phyloP scores from a whole-genome alignment of 2,888 invertebrate species.

The Diadegma fenestrale region DNA sequence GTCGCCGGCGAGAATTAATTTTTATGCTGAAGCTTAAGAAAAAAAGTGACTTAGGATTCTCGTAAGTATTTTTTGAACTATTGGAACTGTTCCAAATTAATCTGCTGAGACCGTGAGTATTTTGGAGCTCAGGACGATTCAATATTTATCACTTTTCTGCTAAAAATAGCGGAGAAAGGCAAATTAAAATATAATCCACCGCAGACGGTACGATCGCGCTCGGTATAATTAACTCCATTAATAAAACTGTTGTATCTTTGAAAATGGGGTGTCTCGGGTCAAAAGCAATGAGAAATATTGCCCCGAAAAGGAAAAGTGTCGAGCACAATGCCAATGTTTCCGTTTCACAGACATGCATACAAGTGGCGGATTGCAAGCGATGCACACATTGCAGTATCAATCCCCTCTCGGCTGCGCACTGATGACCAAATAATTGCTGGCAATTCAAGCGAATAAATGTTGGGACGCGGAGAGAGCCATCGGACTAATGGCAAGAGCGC shows the following conservation, averaged over 20 bases:
- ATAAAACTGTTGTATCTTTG: slow-evolving; percentile 48
- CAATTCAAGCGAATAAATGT: slow-evolving; percentile 73
- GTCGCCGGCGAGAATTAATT: not conserved
- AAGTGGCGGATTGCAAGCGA: slow-evolving; percentile 10
- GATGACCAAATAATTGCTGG: slow-evolving; percentile 77
- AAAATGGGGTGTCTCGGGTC: slow-evolving; percentile 12
- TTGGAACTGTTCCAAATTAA: not conserved
- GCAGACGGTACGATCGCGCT: too few species aligned
- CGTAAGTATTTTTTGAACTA: not conserved
- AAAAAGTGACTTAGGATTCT: not conserved
- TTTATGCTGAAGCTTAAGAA: not conserved
- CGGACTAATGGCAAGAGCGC: slow-evolving; percentile 62
- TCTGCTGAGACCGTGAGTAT: not conserved
- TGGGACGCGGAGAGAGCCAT: slow-evolving; percentile 64
- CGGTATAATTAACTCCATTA: slow-evolving; percentile 35
- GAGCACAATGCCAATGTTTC: slow-evolving; percentile 33
- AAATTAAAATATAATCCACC: not conserved
- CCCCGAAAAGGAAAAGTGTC: slow-evolving; percentile 20
- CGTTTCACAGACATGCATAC: slow-evolving; percentile 1
- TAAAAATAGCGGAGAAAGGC: not conserved
- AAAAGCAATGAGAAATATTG: slow-evolving; percentile 33
- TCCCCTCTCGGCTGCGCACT: slow-evolving; percentile 58
- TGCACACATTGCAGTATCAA: slow-evolving; percentile 56
- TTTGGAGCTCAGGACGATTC: not conserved
- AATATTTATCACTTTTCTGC: slow-evolving; percentile 9